A percentile compares a stretch with the other conserved stretches of the same genome.
These are phyloP conservation scores for Sigmodon hispidus DNA, from an alignment of 2,113 vertebrate species.

Conservation along the genomic window DNA sequence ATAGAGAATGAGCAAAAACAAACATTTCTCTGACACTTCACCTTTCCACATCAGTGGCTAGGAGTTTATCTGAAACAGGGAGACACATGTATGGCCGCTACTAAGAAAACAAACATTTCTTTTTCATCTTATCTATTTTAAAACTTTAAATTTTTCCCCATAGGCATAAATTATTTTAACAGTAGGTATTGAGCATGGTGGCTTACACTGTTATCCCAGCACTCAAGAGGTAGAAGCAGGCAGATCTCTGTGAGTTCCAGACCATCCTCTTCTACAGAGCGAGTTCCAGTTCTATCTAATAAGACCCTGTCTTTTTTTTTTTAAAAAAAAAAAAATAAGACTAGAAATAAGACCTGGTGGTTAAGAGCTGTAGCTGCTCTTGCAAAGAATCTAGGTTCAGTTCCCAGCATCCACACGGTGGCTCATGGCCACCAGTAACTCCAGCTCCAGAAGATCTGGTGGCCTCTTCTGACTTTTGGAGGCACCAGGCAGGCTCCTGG, in stretches of 20 bases:
- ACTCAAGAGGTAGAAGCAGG: neutral
- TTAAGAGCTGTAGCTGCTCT: neutral
- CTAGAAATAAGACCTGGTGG: neutral
- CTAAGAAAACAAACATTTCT: neutral
- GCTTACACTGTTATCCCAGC: neutral
- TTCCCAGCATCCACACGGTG: neutral
- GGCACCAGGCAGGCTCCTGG: neutral
- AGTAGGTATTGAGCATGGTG: neutral
- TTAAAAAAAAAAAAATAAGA: neutral
- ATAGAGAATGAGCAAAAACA: neutral
- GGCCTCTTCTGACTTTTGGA: neutral
- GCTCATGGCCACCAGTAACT: neutral
- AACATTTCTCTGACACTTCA: neutral
- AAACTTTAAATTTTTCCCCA: neutral
- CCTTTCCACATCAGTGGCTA: neutral
- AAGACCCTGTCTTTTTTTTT: neutral
- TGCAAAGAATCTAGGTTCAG: neutral
- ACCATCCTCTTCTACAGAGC: neutral
- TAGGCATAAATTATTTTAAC: constrained; percentile 35
- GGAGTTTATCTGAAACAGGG: neutral
- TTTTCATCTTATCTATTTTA: neutral
- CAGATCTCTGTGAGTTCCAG: neutral
- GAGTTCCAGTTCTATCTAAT: neutral
- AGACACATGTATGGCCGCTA: neutral
- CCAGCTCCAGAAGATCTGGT: neutral